Evolutionary conservation across 2,888 invertebrate genomes (phyloP), one percentile per base, ranked within the genome.

Genomic region (Ormyrus thymus): DNA sequence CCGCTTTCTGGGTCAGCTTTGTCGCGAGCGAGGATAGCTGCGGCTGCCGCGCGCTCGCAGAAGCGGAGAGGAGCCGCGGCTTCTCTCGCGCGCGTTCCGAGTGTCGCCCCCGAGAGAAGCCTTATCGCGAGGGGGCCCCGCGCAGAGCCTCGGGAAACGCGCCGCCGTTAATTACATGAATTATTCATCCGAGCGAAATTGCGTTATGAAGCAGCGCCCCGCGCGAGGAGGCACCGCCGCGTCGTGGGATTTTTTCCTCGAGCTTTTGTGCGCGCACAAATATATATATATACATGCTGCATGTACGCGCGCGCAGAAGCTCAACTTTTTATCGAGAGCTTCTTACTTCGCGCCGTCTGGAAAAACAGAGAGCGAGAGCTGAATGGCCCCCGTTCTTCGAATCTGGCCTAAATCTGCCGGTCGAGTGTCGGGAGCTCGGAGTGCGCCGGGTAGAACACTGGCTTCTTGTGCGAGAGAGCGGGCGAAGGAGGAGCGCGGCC

Each of bases 161-260:
- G 10, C 51, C 50, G 7, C 64, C 29, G 29, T 73, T 73, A 73
- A 73, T 73, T 73, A 53, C 72, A 73, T 73, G 72, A 73, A 73
- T 73, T 64, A 73, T 73, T 73, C 72, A 73, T 64, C 10, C 15
- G 55, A 11, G 61, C 29, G 56, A 56, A 73, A 73, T 53, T 53
- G 53, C 62, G 13, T 64, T 61, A 56, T 71, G 59, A 51, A 29
- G 29, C 3, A 29, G 29, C 1, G 29, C 3, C n/a, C n/a, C n/a
- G n/a, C n/a, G 29, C 29, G 29, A 29, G 1, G 29, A 29, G 29
- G 29, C 29, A 29, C 29, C 29, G 1, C 29, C 29, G 29, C 2
- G 29, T 29, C 29, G 29, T 29, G 29, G 29, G 29, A 29, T 29
- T 29, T 29, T 29, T 29, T 29, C 29, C 29, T 29, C 29, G 29